Evolutionary conservation across 1,140 invertebrate genomes (phyloP).

Genomic region (Pinna nobilis): DNA sequence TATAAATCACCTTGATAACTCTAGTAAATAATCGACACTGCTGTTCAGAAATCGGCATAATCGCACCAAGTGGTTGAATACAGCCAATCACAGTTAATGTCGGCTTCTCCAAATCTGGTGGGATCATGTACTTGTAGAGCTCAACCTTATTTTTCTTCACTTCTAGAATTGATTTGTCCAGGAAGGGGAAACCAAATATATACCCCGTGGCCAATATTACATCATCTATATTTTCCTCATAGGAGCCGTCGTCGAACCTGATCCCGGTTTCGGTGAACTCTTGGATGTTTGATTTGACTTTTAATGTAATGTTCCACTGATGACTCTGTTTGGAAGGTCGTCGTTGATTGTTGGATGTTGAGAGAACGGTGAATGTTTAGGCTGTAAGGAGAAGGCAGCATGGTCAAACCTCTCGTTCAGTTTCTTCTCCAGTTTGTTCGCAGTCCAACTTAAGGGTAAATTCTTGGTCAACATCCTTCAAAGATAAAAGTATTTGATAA

Average conservation of each 20-base stretch:
- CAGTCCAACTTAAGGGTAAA: no score
- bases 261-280: constrained; percentile 64
- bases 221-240: constrained; percentile 57
- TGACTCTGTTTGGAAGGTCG: constrained; percentile 75
- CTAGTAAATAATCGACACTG: constrained; percentile 54
- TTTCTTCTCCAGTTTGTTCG: constrained; percentile 17
- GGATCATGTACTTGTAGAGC: constrained; percentile 76
- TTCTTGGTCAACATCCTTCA: no score
- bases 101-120: constrained; percentile 67
- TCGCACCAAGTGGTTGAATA: constrained; percentile 76
- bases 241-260: constrained; percentile 70
- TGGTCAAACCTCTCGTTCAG: constrained; percentile 75
- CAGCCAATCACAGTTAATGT: constrained; percentile 77
- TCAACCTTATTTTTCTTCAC: constrained; percentile 70
- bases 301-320: constrained; percentile 74
- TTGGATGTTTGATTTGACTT: constrained; percentile 66
- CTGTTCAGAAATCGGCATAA: constrained; percentile 74
- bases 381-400: constrained; percentile 67
- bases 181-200: constrained; percentile 62
- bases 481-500: no score
- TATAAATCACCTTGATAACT: constrained; percentile 47
- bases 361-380: constrained; percentile 73
- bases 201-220: constrained; percentile 67
- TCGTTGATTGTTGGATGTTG: constrained; percentile 77
- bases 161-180: constrained; percentile 61